Percentiles rank a stretch among this genome's conserved stretches.
These are phyloP conservation scores for Paramuricea clavata DNA, from an alignment of 92 coral and sea anemone genomes.

Conservation along the genomic window DNA sequence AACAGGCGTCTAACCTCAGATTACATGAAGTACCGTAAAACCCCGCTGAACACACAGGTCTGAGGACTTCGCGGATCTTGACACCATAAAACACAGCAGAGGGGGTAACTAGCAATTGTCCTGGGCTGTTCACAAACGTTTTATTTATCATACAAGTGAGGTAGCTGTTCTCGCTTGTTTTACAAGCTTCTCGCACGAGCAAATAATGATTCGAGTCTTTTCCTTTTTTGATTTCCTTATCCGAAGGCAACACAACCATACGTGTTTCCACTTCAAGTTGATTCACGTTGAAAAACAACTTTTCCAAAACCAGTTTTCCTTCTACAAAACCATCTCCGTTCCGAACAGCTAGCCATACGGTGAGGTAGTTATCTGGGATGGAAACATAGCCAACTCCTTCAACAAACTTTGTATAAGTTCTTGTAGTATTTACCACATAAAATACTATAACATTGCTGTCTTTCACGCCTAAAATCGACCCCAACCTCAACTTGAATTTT, in stretches of 20 bases:
- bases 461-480: slow-evolving; percentile 57
- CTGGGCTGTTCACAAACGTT: slow-evolving; percentile 61
- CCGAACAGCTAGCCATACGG: slow-evolving; percentile 83
- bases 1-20: slow-evolving; percentile 80
- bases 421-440: slow-evolving; percentile 67
- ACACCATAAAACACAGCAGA: slow-evolving; percentile 87
- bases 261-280: slow-evolving; percentile 16
- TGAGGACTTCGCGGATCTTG: slow-evolving; percentile 62
- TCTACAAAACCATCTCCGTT: slow-evolving; percentile 47
- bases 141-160: slow-evolving; percentile 69
- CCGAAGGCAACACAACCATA: slow-evolving; percentile 37
- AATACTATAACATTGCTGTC: slow-evolving; percentile 79
- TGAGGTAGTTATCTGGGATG: slow-evolving; percentile 44
- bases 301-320: slow-evolving; percentile 25
- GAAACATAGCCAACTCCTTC: not conserved
- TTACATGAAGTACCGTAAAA: slow-evolving; percentile 80
- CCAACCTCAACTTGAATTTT: slow-evolving; percentile 55
- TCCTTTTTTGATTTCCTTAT: slow-evolving; percentile 25
- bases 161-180: slow-evolving; percentile 46
- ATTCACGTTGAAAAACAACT: slow-evolving; percentile 5
- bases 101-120: slow-evolving; percentile 69
- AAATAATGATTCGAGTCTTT: slow-evolving; percentile 39
- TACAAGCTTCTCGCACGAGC: slow-evolving; percentile 68
- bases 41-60: slow-evolving; percentile 74
- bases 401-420: not conserved